These are phyloP conservation scores for Sylvia borin DNA, from an alignment of 2,797 vertebrate genomes.

Conservation along the genomic window DNA sequence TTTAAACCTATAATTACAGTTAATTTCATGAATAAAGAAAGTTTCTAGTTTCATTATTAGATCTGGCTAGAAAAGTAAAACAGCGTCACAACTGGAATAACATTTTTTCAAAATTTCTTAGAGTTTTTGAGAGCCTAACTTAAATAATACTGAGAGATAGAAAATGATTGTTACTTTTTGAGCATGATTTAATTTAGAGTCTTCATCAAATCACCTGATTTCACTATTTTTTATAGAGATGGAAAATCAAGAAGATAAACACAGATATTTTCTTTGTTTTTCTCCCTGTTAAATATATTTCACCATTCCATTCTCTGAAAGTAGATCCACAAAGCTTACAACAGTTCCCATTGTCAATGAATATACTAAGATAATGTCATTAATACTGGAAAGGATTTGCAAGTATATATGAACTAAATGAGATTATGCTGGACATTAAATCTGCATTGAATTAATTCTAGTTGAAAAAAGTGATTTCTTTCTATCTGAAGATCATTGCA, in stretches of 20 bases:
- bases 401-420: slow-evolving; percentile 12
- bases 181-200: neutral
- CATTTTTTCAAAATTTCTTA: neutral
- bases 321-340: neutral
- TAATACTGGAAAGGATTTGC: slow-evolving; percentile 19
- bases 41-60: neutral
- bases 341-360: neutral
- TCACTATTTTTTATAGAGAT: neutral
- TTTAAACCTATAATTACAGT: neutral
- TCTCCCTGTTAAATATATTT: neutral
- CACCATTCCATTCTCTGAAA: neutral
- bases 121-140: neutral
- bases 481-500: neutral
- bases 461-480: neutral
- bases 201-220: neutral
- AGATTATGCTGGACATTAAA: slow-evolving; percentile 3
- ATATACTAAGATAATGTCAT: neutral
- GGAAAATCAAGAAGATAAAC: neutral
- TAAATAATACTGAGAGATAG: neutral
- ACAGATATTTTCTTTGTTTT: neutral
- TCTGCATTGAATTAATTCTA: slow-evolving; percentile 8
- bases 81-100: neutral
- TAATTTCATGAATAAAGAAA: neutral
- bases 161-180: neutral
- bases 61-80: neutral